Base-by-base conservation (phyloP, 2,797 vertebrate genomes). In the Centroberyx gerrardi region DNA sequence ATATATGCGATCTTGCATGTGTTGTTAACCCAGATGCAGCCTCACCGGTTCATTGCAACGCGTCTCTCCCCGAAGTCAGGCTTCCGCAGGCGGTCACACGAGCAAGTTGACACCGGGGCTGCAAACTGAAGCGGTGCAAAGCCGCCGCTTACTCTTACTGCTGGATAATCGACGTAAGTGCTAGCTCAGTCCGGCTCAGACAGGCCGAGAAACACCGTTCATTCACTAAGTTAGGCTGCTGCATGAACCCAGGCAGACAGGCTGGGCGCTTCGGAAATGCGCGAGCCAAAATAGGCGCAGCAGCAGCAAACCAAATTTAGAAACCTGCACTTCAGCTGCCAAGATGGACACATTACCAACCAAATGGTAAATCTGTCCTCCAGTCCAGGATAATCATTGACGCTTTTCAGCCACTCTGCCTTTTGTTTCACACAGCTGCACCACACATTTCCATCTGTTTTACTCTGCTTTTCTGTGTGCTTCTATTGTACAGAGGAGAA, bases 31-130 rank as follows among this genome's bases (percentile, higher is more conserved):
- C 29, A 12, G 2, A 36, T 7, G 28, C 14, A 28, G 10, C 22
- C 93, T 92, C 87, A 94, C 93, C 89, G 79, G 46, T 86, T 40
- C 93, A 94, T 94, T 1, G 83, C 78, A 17, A 72, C 46, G 62
- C 40, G 54, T 74, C 31, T 74, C 28, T 60, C 54, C 55, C 79
- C 0, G 33, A 54, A 31, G 55, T 29, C 17, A 55, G 29, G 69
- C 76, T 60, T 77, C 75, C 46, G 9, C 8, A 46, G 44, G 36
- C 88, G 87, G 89, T 0, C 73, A 76, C 67, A 46, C 40, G 0
- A 4, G 2, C 0, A 2, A 78, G 62, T 22, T 18, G 33, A 90
- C 75, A 74, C 86, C 91, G 88, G 49, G 83, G 91, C 80, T 84
- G 60, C 17, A 7, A 2, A 9, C 42, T 0, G 27, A 22, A 27